Evolutionary conservation across 1,140 invertebrate species (phyloP), one percentile per base, ranked within the genome.

Genomic region (Bombus balteatus): DNA sequence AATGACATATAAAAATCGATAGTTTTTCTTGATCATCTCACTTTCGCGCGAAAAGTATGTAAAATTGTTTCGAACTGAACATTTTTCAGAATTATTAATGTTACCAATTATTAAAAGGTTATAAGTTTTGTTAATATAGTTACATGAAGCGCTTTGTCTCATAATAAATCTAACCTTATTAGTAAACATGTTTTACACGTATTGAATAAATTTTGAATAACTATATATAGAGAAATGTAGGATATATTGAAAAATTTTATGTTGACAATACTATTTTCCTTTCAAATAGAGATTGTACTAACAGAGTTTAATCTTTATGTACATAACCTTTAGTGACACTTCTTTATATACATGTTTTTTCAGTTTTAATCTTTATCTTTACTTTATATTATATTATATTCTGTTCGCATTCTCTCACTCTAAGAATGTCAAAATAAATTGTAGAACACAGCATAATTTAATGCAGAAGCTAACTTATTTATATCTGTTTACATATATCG

Each of bases 171-270:
- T 77, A 77, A 83, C 62, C 28, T n/a, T 34, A 32, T n/a, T 28
- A 32, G 66, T 25, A 78, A 77, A 57, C 81, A 83, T 83, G 3
- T 68, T 70, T 2, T 6, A 53, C 12, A 39, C n/a, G 47, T 34
- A 73, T 37, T 12, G 68, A 39, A 39, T 70, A 70, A 39, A 37
- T 34, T 6, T 34, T 18, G 18, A 53, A 53, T 47, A 53, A 53
- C 22, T 22, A 53, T 53, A 53, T 53, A 22, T 53, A 22, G 18
- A 53, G 18, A 53, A 53, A 53, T 47, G 15, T 47, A 47, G 47
- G 18, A 47, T 53, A 34, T 34, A 68, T 9, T 32, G 15, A 9
- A 34, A 68, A 34, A 37, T 28, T 70, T 70, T 41, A 41, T 41
- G 39, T 41, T 25, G 37, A 39, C 4, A 10, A 0, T 68, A 34